Evolutionary conservation across 2,888 invertebrate genomes (phyloP), one percentile per base, ranked within the genome.

Genomic region (Cynaeus angustus): DNA sequence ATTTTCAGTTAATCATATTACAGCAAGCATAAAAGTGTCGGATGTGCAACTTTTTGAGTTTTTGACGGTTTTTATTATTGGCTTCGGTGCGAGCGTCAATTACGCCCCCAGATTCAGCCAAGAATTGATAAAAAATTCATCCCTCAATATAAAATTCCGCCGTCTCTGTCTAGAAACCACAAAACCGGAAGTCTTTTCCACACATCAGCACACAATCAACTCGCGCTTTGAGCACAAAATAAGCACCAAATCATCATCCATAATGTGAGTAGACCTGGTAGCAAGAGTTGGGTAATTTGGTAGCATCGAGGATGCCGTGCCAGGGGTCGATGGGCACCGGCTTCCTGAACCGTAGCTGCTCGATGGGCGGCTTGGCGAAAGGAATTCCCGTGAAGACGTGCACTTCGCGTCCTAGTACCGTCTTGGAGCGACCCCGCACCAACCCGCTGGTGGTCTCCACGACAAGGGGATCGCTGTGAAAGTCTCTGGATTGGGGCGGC

Each of bases 321-420:
- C 96, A 96, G 0, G 94, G 93, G 74, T 94, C 94, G 70, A 94
- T 90, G 7, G 95, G 94, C 56, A 94, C 91, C 7, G 97, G 97
- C 77, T 92, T 91, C 53, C 94, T 89, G 86, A 96, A 97, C 79
- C 97, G 88, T 71, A 96, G 87, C 64, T 93, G 92, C 9, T 95
- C 96, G 46, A 96, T 85, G 0, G 97, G 96, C 1, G 96, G 94
- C 83, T 95, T 94, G 5, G 96, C 97, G 83, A 95, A 97, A 10
- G 97, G 97, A 72, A 97, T 94, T 2, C 96, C 96, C 58, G 92
- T 92, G 81, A 94, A 97, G 59, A 94, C 92, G 83, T 95, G 95
- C 28, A 96, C 93, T 84, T 97, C 92, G 62, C 94, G 90, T 58
- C 95, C 92, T 85, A 95, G 88, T 76, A 96, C 92, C 72, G 92